A percentile compares a stretch with the other conserved stretches of the same genome.
phyloP scores from a whole-genome alignment of 1,140 invertebrate species.

The Drosophila virilis region DNA sequence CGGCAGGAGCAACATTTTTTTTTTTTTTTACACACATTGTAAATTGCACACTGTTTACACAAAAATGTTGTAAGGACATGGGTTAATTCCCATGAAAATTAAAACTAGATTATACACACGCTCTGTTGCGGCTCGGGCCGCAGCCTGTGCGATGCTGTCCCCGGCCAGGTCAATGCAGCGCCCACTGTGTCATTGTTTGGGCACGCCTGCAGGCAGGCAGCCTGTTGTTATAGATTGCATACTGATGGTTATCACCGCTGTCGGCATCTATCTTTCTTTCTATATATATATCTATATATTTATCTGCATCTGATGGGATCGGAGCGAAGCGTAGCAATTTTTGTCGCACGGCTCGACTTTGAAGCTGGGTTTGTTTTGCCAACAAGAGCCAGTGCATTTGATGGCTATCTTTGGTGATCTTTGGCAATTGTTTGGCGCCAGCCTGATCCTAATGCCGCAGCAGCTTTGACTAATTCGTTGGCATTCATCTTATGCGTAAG shows the following conservation, averaged over 20 bases:
- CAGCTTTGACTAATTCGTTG: conserved; percentile 32
- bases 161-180: conserved; percentile 64
- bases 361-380: conserved; percentile 72
- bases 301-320: conserved; percentile 50
- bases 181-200: conserved; percentile 83
- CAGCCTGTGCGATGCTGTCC: neutral
- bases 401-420: conserved; percentile 58
- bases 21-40: conserved; percentile 45
- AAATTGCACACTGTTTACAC: conserved; percentile 62
- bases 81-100: conserved; percentile 80
- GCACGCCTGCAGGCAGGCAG: conserved; percentile 58
- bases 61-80: conserved; percentile 53
- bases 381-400: conserved; percentile 47
- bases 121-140: conserved; percentile 2
- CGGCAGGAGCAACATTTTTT: neutral
- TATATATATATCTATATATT: conserved; percentile 11
- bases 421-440: conserved; percentile 66
- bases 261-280: conserved; percentile 13
- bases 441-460: conserved; percentile 7
- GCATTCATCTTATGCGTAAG: conserved; percentile 36
- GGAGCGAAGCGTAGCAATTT: conserved; percentile 48
- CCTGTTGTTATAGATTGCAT: conserved; percentile 68
- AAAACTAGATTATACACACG: conserved; percentile 79
- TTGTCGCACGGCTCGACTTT: conserved; percentile 71
- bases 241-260: conserved; percentile 66